A percentile compares a stretch with the other conserved stretches of the same genome.
Conservation (phyloP, 1,140 invertebrate genomes). For the Sycophaga agraensis region DNA sequence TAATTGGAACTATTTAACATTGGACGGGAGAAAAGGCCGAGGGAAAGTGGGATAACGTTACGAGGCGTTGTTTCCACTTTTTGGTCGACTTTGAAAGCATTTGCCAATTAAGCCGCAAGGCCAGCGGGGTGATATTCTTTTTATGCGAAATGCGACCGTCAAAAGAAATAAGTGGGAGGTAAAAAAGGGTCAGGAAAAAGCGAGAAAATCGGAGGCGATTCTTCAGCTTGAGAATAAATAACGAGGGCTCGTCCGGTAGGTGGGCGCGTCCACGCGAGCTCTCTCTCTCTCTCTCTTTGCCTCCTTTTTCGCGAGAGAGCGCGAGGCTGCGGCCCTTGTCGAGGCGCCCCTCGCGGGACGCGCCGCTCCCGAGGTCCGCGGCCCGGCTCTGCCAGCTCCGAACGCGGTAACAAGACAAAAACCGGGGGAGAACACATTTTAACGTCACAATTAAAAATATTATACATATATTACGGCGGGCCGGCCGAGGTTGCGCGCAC, state of each 20-base stretch:
- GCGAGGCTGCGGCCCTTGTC: too few relatives aligned
- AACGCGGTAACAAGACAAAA: conserved; percentile 47
- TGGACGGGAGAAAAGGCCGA: too few relatives aligned
- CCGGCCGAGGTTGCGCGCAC: conserved; percentile 10
- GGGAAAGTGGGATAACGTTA: too few relatives aligned
- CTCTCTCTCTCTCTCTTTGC: background rate
- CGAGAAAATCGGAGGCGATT: conserved; percentile 36
- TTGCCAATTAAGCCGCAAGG: conserved; percentile 9
- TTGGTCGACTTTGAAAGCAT: background rate
- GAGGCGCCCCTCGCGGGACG: background rate
- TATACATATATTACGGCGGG: conserved; percentile 49
- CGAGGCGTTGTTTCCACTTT: background rate
- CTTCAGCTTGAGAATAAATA: conserved; percentile 50
- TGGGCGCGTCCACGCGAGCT: conserved; percentile 32
- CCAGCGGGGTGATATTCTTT: conserved; percentile 12
- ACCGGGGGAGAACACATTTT: conserved; percentile 49
- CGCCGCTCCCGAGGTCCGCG: background rate
- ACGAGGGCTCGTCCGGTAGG: conserved; percentile 44
- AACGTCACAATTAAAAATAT: conserved; percentile 56
- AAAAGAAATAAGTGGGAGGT: conserved; percentile 23
- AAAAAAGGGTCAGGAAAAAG: conserved; percentile 21
- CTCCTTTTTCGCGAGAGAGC: too few relatives aligned
- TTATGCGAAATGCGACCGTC: conserved; percentile 16
- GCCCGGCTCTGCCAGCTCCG: conserved; percentile 32
- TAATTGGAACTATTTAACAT: too few relatives aligned